Base-by-base conservation (phyloP, 2,797 vertebrate species). In the Huso huso region DNA sequence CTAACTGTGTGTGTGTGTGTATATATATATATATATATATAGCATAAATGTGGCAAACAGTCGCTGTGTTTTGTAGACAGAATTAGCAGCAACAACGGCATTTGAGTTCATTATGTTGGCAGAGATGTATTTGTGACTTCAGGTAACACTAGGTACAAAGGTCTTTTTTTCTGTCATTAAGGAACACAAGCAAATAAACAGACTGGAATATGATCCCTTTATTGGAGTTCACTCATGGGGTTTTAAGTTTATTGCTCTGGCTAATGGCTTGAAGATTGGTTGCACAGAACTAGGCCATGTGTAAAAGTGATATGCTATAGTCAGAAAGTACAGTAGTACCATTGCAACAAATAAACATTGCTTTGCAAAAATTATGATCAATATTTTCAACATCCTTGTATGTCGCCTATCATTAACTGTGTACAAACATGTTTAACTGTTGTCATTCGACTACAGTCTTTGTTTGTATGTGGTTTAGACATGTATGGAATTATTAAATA, bases 101-200 rank as follows among this genome's bases (percentile, higher is more conserved):
- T 10, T 12, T 58, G 9, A 58, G 6, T 6, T 11, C 12, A n/a
- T n/a, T 7, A 58, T 58, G 12, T 6, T 11, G 55, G 55, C 12
- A 2, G 55, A 58, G 13, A 58, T 58, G 55, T 37, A 1, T 58
- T 58, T 3, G 6, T 58, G 12, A 1, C 13, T 82, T 73, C 64
- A 73, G 70, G 75, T 79, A 81, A 83, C 71, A 75, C 66, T 65
- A 78, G 79, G 87, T 89, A 78, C 88, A 49, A 90, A 89, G 88
- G 85, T 88, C 82, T 83, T 13, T 13, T 13, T 58, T 13, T 11
- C 75, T 2, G 63, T 78, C 79, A 82, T 84, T 87, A 84, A 80
- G 75, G 69, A 78, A 74, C 72, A 77, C 53, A 7, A 76, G 81
- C 88, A 88, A 88, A 83, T 79, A 89, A 89, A 88, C 86, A 86